Percentiles rank a stretch among this genome's conserved stretches.
Conservation (phyloP, 2,797 vertebrate species). For the Eutrigla gurnardus region DNA sequence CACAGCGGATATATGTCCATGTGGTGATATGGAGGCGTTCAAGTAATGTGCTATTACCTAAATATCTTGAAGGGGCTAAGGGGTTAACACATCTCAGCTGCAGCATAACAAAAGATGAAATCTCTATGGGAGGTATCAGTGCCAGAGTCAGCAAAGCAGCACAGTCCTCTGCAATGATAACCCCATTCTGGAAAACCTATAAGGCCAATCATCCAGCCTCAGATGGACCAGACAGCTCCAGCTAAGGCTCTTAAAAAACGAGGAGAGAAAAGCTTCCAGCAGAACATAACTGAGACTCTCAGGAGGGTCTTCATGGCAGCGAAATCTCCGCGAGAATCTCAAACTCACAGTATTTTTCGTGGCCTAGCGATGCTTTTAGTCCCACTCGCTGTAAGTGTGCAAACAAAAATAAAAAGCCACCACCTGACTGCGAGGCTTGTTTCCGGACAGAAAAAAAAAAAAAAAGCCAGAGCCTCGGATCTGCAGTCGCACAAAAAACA, state of each 20-base stretch:
- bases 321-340: slow-evolving; percentile 54
- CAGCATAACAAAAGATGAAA: slow-evolving; percentile 79
- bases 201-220: slow-evolving; percentile 67
- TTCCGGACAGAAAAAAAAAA: slow-evolving; percentile 46
- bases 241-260: slow-evolving; percentile 63
- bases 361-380: slow-evolving; percentile 58
- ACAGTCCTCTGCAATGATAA: slow-evolving; percentile 75
- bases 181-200: slow-evolving; percentile 80
- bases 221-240: slow-evolving; percentile 65
- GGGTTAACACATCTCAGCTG: slow-evolving; percentile 76
- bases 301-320: slow-evolving; percentile 65
- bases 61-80: slow-evolving; percentile 52
- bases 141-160: slow-evolving; percentile 79
- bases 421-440: slow-evolving; percentile 49
- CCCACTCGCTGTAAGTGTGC: slow-evolving; percentile 51
- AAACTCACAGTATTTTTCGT: slow-evolving; percentile 54
- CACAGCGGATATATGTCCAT: not conserved
- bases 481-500: slow-evolving; percentile 62
- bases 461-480: slow-evolving; percentile 16
- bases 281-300: slow-evolving; percentile 70
- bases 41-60: slow-evolving; percentile 13
- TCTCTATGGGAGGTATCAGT: slow-evolving; percentile 80
- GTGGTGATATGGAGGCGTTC: not conserved
- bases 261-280: slow-evolving; percentile 63
- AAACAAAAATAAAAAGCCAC: slow-evolving; percentile 58